phyloP scores from a whole-genome alignment of 2,113 vertebrate genomes.

The Ammodytes marinus region DNA sequence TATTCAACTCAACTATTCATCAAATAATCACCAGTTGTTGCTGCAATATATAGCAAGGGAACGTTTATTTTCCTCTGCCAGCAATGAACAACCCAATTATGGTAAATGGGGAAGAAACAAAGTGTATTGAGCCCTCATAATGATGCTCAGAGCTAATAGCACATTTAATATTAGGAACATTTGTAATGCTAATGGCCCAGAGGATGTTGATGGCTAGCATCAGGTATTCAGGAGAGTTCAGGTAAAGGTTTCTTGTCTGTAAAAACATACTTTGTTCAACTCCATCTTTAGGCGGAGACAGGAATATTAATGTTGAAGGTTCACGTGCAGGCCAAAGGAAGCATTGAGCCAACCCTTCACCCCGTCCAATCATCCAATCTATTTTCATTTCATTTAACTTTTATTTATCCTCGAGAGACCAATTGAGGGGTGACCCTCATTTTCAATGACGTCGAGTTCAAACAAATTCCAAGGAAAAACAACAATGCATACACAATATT shows the following conservation, averaged over 20 bases:
- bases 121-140: constrained; percentile 5
- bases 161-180: not conserved
- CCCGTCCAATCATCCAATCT: not conserved
- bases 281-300: not conserved
- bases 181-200: constrained; percentile 11
- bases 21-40: not conserved
- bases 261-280: not conserved
- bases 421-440: no score
- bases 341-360: rapidly evolving
- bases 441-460: no score
- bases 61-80: not conserved
- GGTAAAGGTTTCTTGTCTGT: not conserved
- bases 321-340: not conserved
- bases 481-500: no score
- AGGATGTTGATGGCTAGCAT: not conserved
- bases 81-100: not conserved
- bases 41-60: not conserved
- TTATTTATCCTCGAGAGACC: no score
- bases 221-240: not conserved
- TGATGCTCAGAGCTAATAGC: not conserved
- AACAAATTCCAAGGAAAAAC: no score
- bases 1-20: not conserved
- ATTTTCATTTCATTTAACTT: no score
- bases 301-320: not conserved
- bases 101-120: not conserved